Percentiles rank a stretch among this genome's conserved stretches.
Conservation (phyloP, 2,797 vertebrate genomes). For the Takifugu rubripes region DNA sequence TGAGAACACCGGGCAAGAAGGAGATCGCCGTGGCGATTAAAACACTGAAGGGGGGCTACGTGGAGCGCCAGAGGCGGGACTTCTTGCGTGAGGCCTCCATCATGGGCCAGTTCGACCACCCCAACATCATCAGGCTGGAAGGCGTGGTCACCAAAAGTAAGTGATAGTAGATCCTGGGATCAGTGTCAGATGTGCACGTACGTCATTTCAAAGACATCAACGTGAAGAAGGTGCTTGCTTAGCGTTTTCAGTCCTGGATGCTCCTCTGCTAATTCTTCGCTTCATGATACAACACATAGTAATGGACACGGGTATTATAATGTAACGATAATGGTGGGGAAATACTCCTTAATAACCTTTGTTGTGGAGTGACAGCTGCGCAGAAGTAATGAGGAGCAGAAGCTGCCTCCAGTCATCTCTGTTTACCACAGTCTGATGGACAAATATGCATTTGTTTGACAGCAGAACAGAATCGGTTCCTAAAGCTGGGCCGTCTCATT, state of each 20-base stretch:
- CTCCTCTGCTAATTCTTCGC: too few relatives aligned
- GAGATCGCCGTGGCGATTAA: constrained; percentile 94
- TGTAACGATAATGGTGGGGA: too few relatives aligned
- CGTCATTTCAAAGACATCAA: not conserved
- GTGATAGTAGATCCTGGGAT: constrained; percentile 29
- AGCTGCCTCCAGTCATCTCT: constrained; percentile 6
- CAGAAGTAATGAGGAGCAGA: constrained; percentile 1
- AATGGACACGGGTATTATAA: too few relatives aligned
- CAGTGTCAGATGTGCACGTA: not conserved
- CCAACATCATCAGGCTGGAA: constrained; percentile 91
- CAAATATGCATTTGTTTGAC: constrained; percentile 13
- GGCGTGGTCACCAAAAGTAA: constrained; percentile 97
- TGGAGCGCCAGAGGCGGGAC: constrained; percentile 89
- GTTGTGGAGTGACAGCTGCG: too few relatives aligned
- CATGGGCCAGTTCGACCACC: constrained; percentile 95
- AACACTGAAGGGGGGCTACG: constrained; percentile 89
- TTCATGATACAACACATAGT: too few relatives aligned
- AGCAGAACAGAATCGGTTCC: constrained; percentile 5
- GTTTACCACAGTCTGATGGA: constrained; percentile 15
- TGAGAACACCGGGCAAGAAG: constrained; percentile 89
- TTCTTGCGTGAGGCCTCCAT: constrained; percentile 93
- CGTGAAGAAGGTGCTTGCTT: not conserved
- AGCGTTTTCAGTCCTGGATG: not conserved
- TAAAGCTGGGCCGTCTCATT: not conserved
- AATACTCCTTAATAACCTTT: too few relatives aligned